phyloP scores from a whole-genome alignment of 1,140 invertebrate genomes.

The Drosophila tristis region DNA sequence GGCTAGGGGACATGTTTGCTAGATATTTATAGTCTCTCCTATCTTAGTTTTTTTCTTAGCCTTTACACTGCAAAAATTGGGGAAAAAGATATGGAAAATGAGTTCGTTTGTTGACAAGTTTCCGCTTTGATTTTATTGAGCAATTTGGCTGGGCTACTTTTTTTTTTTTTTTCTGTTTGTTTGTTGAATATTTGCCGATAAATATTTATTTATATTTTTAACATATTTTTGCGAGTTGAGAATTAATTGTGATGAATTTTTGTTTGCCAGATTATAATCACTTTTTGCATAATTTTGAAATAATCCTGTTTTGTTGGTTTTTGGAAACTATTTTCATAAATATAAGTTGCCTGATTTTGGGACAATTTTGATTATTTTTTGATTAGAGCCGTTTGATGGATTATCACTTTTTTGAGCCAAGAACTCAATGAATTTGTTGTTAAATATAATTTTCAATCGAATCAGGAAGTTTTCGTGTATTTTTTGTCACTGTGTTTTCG shows the following conservation, averaged over 20 bases:
- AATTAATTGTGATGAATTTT: too few species aligned
- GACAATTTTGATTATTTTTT: not conserved
- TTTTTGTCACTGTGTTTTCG: not conserved
- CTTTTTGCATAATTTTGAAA: not conserved
- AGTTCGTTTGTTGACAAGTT: not conserved
- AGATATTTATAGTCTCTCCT: slow-evolving; percentile 24
- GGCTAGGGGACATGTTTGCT: slow-evolving; percentile 46
- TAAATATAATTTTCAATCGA: not conserved
- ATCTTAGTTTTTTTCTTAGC: slow-evolving; percentile 38
- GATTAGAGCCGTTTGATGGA: not conserved
- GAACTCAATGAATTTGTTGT: too few species aligned
- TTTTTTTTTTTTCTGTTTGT: too few species aligned
- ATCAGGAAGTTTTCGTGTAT: not conserved
- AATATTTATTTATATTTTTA: too few species aligned
- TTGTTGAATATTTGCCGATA: too few species aligned
- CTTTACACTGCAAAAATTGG: slow-evolving; percentile 40
- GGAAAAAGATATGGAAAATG: not conserved
- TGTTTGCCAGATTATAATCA: too few species aligned
- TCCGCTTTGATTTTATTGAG: too few species aligned
- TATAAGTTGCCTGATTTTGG: too few species aligned
- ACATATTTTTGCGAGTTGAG: too few species aligned
- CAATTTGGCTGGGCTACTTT: too few species aligned
- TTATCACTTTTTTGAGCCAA: not conserved
- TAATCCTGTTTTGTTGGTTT: not conserved
- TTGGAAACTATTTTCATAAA: not conserved